phyloP scores from a whole-genome alignment of 2,113 vertebrate species.

The Podocnemis expansa region DNA sequence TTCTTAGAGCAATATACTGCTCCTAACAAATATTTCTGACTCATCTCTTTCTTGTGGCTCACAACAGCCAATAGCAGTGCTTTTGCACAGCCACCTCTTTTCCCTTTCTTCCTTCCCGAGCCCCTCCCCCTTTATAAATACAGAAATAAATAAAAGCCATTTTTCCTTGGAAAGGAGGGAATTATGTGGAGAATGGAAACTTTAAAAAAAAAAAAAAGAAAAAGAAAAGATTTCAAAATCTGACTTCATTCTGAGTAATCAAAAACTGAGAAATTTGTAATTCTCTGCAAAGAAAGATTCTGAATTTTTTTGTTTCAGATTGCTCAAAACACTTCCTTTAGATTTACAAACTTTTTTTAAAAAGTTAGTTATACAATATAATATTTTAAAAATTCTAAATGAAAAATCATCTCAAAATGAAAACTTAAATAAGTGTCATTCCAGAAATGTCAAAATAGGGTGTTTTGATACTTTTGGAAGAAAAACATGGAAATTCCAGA shows the following conservation, averaged over 20 bases:
- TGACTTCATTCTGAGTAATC: too few relatives aligned
- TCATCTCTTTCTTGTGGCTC: neutral
- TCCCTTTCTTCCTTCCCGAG: neutral
- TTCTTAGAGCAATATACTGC: fast-evolving
- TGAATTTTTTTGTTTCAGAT: too few relatives aligned
- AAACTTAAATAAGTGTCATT: neutral
- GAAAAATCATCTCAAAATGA: neutral
- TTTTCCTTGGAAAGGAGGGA: neutral
- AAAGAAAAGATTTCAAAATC: too few relatives aligned
- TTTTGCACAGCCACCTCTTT: neutral
- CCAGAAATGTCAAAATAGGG: neutral
- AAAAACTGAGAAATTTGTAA: too few relatives aligned
- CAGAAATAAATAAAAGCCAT: too few relatives aligned
- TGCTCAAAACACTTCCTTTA: neutral
- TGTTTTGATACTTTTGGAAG: neutral
- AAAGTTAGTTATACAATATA: neutral
- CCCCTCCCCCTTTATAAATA: neutral
- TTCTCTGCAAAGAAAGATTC: too few relatives aligned
- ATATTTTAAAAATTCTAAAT: neutral
- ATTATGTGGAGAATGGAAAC: too few relatives aligned
- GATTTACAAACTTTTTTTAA: neutral
- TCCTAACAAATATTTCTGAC: neutral
- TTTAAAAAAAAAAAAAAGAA: too few relatives aligned
- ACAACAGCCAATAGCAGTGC: neutral
- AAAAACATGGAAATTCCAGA: neutral